A percentile compares a stretch with the other conserved stretches of the same genome.
Conservation (phyloP, 1,140 invertebrate species). For the Micrasema minimum region DNA sequence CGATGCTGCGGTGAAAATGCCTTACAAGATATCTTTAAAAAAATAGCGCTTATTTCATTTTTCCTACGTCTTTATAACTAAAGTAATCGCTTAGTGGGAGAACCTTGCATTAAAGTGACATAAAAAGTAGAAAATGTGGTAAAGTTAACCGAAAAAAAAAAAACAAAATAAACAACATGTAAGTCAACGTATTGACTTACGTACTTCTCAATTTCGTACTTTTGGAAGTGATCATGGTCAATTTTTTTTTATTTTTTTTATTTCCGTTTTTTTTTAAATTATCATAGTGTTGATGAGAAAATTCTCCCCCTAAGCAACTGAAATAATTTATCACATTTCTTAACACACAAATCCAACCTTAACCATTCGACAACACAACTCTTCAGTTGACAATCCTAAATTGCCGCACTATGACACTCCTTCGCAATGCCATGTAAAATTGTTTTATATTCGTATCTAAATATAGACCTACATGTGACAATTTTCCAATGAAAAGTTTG, state of each 20-base stretch:
- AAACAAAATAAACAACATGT: too few species aligned
- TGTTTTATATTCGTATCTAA: slow-evolving; percentile 60
- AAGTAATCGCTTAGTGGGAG: slow-evolving; percentile 17
- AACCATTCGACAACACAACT: slow-evolving; percentile 25
- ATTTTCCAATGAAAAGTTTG: slow-evolving; percentile 61
- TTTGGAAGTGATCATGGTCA: too few species aligned
- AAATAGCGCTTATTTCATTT: slow-evolving; percentile 24
- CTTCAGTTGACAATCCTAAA: not conserved
- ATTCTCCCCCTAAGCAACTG: slow-evolving; percentile 9
- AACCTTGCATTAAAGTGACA: not conserved
- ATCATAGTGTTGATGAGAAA: too few species aligned
- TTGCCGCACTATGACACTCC: slow-evolving; percentile 48
- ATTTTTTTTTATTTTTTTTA: too few species aligned
- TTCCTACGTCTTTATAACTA: slow-evolving; percentile 22
- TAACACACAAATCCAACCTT: not conserved
- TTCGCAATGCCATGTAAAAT: slow-evolving; percentile 46
- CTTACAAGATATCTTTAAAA: slow-evolving; percentile 18
- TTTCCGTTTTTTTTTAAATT: too few species aligned
- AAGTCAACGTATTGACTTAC: too few species aligned
- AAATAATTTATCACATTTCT: slow-evolving; percentile 16
- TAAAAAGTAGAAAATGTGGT: too few species aligned
- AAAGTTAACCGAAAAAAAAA: too few species aligned
- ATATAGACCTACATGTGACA: slow-evolving; percentile 66
- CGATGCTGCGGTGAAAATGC: not conserved
- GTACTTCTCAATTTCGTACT: too few species aligned